Conservation (phyloP, 37 sponge, comb jelly and placozoan genomes). For the Haliclona indistincta region DNA sequence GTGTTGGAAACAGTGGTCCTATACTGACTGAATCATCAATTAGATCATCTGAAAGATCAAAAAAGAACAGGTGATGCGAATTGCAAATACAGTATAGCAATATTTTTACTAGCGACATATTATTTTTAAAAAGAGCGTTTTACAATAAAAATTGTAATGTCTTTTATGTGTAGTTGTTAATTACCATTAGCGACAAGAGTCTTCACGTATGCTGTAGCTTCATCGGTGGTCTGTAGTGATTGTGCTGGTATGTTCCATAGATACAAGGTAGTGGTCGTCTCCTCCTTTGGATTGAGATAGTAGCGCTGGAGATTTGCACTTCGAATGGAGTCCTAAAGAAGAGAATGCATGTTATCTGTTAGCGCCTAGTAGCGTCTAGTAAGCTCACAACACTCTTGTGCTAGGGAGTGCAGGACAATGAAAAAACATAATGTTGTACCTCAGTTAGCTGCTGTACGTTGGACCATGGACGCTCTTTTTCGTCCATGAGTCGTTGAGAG, state of each 20-base stretch:
- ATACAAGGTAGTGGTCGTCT: conserved; percentile 9
- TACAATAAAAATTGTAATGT: no score
- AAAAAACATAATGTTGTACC: not conserved
- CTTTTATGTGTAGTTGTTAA: no score
- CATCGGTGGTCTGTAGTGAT: not conserved
- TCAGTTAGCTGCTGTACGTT: not conserved
- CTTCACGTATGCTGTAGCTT: conserved; percentile 29
- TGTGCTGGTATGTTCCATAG: conserved; percentile 18
- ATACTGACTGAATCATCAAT: not conserved
- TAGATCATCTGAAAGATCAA: not conserved
- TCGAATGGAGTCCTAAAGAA: conserved; percentile 29
- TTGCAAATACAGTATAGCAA: no score
- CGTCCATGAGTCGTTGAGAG: conserved; percentile 31
- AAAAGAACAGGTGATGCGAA: not conserved
- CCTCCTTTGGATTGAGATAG: conserved; percentile 23
- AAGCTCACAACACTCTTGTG: not conserved
- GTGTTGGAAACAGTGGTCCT: not conserved
- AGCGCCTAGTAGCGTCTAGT: not conserved
- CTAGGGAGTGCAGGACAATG: not conserved
- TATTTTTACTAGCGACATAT: no score
- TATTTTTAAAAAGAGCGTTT: no score
- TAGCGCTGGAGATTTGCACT: conserved; percentile 39
- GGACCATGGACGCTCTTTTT: conserved; percentile 49
- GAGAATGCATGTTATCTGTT: not conserved
- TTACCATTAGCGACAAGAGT: conserved; percentile 34